A percentile compares a stretch with the other conserved stretches of the same genome.
phyloP scores from a whole-genome alignment of 1,140 invertebrate genomes.

The Anastatus disparis region DNA sequence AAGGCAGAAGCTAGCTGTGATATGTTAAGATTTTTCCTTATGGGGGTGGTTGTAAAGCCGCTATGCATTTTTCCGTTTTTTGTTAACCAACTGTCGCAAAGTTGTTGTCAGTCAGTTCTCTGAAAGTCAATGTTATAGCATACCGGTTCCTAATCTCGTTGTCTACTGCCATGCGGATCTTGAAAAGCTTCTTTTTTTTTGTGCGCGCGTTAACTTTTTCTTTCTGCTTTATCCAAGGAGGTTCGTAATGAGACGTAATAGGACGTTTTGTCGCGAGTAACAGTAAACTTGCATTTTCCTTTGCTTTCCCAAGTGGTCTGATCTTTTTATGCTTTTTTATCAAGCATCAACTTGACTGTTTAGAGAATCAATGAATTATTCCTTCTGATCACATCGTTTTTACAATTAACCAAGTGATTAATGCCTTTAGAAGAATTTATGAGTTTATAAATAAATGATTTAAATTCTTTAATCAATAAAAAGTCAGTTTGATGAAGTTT shows the following conservation, averaged over 20 bases:
- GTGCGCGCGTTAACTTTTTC: background rate
- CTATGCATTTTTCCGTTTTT: too few species aligned
- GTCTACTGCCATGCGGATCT: background rate
- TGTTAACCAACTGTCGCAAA: background rate
- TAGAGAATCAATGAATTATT: constrained; percentile 5
- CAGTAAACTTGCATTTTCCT: constrained; percentile 33
- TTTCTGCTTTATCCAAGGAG: background rate
- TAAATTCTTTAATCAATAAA: background rate
- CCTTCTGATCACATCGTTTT: background rate
- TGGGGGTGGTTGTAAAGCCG: constrained; percentile 31
- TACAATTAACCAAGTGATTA: background rate
- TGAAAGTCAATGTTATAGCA: too few species aligned
- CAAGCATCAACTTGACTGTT: background rate
- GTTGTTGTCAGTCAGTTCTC: too few species aligned
- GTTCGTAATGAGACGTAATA: constrained; percentile 33
- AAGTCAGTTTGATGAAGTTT: background rate
- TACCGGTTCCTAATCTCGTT: constrained; percentile 39
- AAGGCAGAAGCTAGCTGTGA: too few species aligned
- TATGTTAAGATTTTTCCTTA: constrained; percentile 28
- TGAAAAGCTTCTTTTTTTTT: constrained; percentile 4
- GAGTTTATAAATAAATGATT: background rate
- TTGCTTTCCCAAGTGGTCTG: background rate
- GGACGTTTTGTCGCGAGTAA: constrained; percentile 29
- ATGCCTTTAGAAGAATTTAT: background rate
- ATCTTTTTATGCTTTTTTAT: constrained; percentile 14